These are phyloP conservation scores for Ambastaia sidthimunki DNA, from an alignment of 2,797 vertebrate genomes.

Conservation along the genomic window DNA sequence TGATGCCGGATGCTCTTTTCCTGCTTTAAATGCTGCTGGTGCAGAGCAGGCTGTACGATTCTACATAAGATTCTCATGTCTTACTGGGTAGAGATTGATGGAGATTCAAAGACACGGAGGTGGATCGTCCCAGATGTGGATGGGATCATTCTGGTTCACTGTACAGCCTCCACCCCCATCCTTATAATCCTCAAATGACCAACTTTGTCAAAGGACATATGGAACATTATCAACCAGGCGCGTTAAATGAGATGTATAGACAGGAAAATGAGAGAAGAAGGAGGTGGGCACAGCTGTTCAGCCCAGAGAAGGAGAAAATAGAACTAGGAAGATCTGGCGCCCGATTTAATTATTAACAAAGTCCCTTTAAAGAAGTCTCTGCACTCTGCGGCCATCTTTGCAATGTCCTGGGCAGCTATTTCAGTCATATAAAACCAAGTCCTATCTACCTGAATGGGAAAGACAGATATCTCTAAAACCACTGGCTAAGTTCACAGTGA, in stretches of 20 bases:
- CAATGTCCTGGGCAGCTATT: too few species aligned
- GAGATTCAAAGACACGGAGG: neutral
- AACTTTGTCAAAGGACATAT: conserved; percentile 65
- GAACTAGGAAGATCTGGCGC: conserved; percentile 15
- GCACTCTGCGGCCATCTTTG: too few species aligned
- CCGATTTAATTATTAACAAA: neutral
- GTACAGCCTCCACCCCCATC: neutral
- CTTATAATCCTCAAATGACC: conserved; percentile 56
- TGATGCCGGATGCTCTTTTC: neutral
- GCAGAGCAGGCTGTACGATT: conserved; percentile 4
- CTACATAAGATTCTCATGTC: neutral
- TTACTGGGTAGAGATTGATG: neutral
- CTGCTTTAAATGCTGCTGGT: conserved; percentile 46
- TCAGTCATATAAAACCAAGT: too few species aligned
- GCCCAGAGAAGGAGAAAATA: conserved; percentile 23
- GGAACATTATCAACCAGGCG: conserved; percentile 62
- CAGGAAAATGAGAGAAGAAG: conserved; percentile 59
- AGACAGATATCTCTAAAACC: too few species aligned
- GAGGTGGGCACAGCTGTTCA: conserved; percentile 43
- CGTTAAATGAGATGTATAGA: conserved; percentile 64
- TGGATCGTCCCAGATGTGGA: conserved; percentile 15
- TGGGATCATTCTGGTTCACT: conserved; percentile 24
- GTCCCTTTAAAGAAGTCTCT: too few species aligned
- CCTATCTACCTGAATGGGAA: too few species aligned
- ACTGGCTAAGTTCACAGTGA: too few species aligned